Evolutionary conservation across 2,113 vertebrate species (phyloP).

Genomic region (Gambusia holbrooki): DNA sequence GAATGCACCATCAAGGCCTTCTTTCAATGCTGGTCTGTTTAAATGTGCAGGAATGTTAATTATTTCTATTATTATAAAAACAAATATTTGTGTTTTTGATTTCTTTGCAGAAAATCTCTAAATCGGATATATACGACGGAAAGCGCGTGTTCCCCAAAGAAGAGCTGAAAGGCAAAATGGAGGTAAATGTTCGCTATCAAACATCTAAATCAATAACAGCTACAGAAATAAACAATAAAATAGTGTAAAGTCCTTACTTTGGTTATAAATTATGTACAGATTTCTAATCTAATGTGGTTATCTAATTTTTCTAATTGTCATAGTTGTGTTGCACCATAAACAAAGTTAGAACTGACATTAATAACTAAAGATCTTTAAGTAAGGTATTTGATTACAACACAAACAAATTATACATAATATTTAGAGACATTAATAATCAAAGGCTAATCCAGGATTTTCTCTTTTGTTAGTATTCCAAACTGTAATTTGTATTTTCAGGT

Average conservation of each 20-base stretch:
- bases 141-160: constrained; percentile 42
- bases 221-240: too few species aligned
- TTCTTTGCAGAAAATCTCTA: constrained; percentile 33
- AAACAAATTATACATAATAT: background rate
- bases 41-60: background rate
- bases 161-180: fast-evolving
- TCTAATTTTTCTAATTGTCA: background rate
- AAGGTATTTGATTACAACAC: background rate
- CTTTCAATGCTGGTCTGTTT: background rate
- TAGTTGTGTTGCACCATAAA: background rate
- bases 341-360: too few species aligned
- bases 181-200: constrained; percentile 32
- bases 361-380: too few species aligned
- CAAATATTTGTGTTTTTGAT: background rate
- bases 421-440: background rate
- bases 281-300: background rate
- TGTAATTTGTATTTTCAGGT: background rate
- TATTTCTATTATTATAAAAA: background rate
- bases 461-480: too few species aligned
- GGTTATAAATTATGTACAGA: background rate
- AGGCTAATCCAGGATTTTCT: too few species aligned
- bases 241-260: background rate
- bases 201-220: too few species aligned
- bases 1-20: background rate
- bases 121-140: background rate